phyloP scores from a whole-genome alignment of 1,140 invertebrate species.

The Akabosia matsudoensis region DNA sequence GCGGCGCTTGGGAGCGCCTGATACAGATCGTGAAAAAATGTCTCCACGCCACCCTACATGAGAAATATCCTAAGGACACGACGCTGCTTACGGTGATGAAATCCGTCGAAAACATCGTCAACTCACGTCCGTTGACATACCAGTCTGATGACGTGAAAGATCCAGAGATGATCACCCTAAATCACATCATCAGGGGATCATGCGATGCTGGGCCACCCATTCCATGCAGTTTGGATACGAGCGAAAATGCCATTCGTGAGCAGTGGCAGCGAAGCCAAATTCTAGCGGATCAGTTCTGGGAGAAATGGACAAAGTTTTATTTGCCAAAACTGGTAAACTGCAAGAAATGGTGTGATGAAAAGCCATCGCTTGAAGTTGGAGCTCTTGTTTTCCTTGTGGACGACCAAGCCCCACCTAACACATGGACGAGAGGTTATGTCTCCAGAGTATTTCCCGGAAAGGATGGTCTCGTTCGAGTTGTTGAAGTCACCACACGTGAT shows the following conservation, averaged over 20 bases:
- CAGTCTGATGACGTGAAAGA: background rate
- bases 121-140: background rate
- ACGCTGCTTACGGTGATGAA: background rate
- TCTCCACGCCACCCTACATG: background rate
- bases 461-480: slow-evolving; percentile 26
- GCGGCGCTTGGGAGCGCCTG: background rate
- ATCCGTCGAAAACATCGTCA: background rate
- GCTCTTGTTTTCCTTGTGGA: slow-evolving; percentile 32
- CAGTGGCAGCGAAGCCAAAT: slow-evolving; percentile 25
- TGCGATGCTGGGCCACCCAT: background rate
- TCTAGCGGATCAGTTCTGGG: slow-evolving; percentile 28
- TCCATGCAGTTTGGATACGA: background rate
- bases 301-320: slow-evolving; percentile 28
- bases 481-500: too few species aligned
- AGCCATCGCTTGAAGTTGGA: background rate
- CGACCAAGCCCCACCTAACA: background rate
- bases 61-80: background rate
- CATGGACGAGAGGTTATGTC: slow-evolving; percentile 8
- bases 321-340: slow-evolving; percentile 21
- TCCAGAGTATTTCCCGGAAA: background rate
- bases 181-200: background rate
- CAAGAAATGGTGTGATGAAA: slow-evolving; percentile 16
- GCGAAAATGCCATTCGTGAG: background rate
- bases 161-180: background rate
- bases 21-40: background rate